phyloP scores from a whole-genome alignment of 2,113 vertebrate species.

The Ivindomyrus marchei region DNA sequence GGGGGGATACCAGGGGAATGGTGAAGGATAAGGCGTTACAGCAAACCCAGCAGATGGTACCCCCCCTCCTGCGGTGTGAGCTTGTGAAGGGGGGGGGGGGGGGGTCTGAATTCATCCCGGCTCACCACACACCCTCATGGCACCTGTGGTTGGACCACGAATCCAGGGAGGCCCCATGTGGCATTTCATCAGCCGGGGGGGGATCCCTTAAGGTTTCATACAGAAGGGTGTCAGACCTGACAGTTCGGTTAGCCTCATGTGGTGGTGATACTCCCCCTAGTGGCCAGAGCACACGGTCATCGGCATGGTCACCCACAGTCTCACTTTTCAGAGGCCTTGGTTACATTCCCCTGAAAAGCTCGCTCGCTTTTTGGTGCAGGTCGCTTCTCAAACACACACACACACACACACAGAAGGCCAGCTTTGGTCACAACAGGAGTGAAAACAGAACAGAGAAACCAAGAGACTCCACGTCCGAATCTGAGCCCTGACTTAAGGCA shows the following conservation, averaged over 20 bases:
- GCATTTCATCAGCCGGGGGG: neutral
- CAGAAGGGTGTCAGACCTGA: neutral
- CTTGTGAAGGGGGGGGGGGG: neutral
- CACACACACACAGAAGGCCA: constrained; percentile 30
- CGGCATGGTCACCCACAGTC: neutral
- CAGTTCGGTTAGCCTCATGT: neutral
- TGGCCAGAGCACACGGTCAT: neutral
- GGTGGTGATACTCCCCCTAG: neutral
- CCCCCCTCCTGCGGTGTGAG: neutral
- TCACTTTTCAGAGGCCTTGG: neutral
- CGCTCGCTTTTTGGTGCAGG: neutral
- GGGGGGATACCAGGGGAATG: neutral
- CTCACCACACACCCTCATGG: neutral
- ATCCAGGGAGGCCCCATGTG: neutral
- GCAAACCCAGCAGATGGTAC: neutral
- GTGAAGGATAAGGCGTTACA: neutral
- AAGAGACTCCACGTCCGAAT: constrained; percentile 18
- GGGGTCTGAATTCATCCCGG: neutral
- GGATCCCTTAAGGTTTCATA: neutral
- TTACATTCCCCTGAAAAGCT: neutral
- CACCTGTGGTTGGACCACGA: neutral
- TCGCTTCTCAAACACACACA: neutral
- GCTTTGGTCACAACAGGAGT: constrained; percentile 25
- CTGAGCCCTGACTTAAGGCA: constrained; percentile 55
- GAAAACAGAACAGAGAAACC: neutral